phyloP scores from a whole-genome alignment of 1,140 invertebrate genomes.

The Macrobrachium nipponense region DNA sequence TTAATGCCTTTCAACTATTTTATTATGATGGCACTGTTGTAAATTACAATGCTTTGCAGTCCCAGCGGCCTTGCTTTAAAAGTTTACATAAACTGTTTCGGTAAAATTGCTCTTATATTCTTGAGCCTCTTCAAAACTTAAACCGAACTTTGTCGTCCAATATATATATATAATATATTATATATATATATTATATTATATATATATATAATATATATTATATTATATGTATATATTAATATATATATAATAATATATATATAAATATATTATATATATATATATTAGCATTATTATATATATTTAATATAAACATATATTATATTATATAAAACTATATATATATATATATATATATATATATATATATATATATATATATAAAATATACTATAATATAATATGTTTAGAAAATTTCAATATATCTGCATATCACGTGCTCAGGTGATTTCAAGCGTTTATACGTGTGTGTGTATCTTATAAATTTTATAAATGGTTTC shows the following conservation, averaged over 20 bases:
- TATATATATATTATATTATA: conserved; percentile 17
- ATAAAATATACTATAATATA: conserved; percentile 6
- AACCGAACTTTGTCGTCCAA: no score
- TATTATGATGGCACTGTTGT: no score
- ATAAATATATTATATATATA: not conserved
- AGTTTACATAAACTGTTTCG: no score
- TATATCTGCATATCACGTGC: not conserved
- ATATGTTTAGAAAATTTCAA: not conserved
- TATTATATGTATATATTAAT: not conserved
- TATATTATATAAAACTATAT: no score
- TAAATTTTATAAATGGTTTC: no score
- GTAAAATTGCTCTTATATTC: no score
- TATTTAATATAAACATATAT: no score
- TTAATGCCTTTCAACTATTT: no score
- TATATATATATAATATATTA: conserved; percentile 2
- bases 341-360: not conserved
- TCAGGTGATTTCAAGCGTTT: not conserved
- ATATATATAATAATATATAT: conserved; percentile 6
- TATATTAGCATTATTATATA: no score
- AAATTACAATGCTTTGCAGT: no score
- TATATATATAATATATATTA: not conserved
- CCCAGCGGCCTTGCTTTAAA: no score
- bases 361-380: not conserved
- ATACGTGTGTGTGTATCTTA: not conserved
- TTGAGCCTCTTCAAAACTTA: no score